Evolutionary conservation across 2,888 invertebrate species (phyloP).

Genomic region (Mythimna albipuncta): DNA sequence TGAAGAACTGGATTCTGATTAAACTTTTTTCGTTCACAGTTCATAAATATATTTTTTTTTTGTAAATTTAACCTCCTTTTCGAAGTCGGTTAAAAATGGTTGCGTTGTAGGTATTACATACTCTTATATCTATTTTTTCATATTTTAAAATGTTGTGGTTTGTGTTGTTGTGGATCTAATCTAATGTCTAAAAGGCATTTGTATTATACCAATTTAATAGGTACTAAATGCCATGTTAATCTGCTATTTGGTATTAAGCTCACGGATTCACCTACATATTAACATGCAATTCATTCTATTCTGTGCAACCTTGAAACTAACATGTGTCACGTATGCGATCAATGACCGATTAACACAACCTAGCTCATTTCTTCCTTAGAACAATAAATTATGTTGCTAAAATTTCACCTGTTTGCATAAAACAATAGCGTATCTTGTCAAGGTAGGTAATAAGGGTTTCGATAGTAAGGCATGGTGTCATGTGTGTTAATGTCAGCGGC

Average conservation of each 20-base stretch:
- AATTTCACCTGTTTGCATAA: conserved; percentile 27
- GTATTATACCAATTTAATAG: neutral
- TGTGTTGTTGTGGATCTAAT: neutral
- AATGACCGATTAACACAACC: conserved; percentile 56
- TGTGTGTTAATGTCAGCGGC: conserved; percentile 67
- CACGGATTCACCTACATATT: conserved; percentile 35
- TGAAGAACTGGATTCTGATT: too few relatives aligned
- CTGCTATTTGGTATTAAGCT: conserved; percentile 15
- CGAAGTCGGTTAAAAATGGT: too few relatives aligned
- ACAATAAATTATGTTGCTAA: conserved; percentile 16
- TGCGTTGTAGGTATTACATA: too few relatives aligned
- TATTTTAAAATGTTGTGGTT: too few relatives aligned
- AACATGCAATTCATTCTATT: neutral
- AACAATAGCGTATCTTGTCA: conserved; percentile 16
- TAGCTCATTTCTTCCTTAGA: neutral
- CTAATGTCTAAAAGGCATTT: conserved; percentile 6
- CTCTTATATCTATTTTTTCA: too few relatives aligned
- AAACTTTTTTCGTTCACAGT: too few relatives aligned
- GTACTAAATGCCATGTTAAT: conserved; percentile 8
- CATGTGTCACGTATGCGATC: conserved; percentile 72
- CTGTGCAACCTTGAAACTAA: conserved; percentile 26
- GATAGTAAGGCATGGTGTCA: conserved; percentile 59
- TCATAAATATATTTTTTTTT: too few relatives aligned
- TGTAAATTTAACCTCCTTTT: too few relatives aligned
- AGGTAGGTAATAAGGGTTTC: conserved; percentile 42